phyloP scores from a whole-genome alignment of 2,113 vertebrate species.

The Lonchura striata region DNA sequence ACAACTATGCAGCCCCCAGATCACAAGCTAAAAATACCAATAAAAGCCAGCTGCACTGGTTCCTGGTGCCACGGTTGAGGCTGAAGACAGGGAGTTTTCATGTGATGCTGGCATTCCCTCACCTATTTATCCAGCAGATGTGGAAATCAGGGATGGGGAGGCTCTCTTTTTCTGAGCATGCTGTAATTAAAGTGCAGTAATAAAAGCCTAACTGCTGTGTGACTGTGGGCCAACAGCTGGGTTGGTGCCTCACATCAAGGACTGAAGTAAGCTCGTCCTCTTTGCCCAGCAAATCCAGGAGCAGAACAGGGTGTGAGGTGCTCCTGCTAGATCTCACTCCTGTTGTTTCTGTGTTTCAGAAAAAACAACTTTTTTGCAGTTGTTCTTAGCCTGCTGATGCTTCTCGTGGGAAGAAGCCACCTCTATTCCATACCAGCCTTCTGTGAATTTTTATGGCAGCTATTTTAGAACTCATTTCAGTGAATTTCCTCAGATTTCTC shows the following conservation, averaged over 20 bases:
- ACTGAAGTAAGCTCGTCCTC: neutral
- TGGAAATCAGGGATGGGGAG: neutral
- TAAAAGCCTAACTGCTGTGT: neutral
- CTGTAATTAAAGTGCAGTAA: neutral
- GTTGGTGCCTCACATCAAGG: neutral
- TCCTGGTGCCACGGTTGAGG: neutral
- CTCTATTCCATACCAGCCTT: neutral
- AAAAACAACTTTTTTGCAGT: neutral
- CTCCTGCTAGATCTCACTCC: neutral
- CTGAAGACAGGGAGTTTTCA: neutral
- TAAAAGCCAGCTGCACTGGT: neutral
- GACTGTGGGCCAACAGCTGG: neutral
- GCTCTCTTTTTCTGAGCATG: neutral
- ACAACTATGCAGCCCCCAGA: neutral
- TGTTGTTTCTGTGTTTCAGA: neutral
- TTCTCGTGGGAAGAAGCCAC: neutral
- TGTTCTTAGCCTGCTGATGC: neutral
- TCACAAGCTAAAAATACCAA: neutral
- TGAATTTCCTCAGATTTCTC: neutral
- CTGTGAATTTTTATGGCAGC: neutral
- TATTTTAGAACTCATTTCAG: constrained; percentile 10
- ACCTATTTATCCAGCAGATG: neutral
- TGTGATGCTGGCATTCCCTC: neutral
- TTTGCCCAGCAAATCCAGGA: neutral
- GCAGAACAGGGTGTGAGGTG: accelerated